Percentiles rank a stretch among this genome's conserved stretches.
Conservation (phyloP, 2,113 vertebrate species). For the Scomber japonicus region DNA sequence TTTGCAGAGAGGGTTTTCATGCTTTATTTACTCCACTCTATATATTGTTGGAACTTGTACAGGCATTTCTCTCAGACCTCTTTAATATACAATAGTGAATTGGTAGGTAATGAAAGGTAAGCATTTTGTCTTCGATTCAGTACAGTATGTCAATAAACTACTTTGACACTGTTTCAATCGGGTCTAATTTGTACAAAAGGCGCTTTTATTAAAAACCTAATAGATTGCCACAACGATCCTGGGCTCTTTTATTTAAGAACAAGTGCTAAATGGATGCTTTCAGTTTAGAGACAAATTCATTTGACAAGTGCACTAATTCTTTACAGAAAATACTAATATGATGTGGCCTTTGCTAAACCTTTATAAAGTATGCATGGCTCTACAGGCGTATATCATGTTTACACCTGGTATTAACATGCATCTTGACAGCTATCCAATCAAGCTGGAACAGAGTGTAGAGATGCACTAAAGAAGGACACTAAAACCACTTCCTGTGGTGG, state of each 20-base stretch:
- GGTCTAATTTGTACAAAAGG: conserved; percentile 24
- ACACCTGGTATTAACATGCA: conserved; percentile 34
- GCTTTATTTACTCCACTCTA: conserved; percentile 72
- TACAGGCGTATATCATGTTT: conserved; percentile 13
- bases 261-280: not conserved
- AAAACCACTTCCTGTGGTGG: conserved; percentile 13
- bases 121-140: conserved; percentile 41
- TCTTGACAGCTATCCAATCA: conserved; percentile 31
- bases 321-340: not conserved
- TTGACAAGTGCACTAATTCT: conserved; percentile 17
- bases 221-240: conserved; percentile 1
- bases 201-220: conserved; percentile 23
- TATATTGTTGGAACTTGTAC: conserved; percentile 77
- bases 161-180: conserved; percentile 24
- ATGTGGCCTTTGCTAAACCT: conserved; percentile 18
- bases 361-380: conserved; percentile 12
- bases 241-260: conserved; percentile 15
- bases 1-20: conserved; percentile 61
- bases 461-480: conserved; percentile 7
- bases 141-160: conserved; percentile 41
- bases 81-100: conserved; percentile 73
- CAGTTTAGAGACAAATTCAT: not conserved
- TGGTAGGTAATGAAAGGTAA: conserved; percentile 61
- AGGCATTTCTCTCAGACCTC: conserved; percentile 79
- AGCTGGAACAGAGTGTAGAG: not conserved